Evolutionary conservation across 2,888 invertebrate genomes (phyloP).

Genomic region (Papilio demoleus): DNA sequence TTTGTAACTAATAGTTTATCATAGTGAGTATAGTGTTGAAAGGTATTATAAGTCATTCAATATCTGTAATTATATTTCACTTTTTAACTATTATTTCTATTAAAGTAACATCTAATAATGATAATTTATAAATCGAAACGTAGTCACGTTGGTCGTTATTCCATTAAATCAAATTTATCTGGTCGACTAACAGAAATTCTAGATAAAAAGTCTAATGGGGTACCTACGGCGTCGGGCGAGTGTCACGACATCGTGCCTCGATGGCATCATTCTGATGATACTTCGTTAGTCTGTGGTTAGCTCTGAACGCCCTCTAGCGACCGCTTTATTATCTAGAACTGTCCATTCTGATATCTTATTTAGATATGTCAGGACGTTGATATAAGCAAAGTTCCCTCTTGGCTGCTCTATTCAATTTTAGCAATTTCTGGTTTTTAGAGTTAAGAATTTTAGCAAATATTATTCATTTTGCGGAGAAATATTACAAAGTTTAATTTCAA

Average conservation of each 20-base stretch:
- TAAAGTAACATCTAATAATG: background rate
- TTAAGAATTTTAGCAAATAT: background rate
- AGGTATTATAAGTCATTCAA: background rate
- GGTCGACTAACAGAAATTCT: conserved; percentile 12
- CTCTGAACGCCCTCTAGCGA: conserved; percentile 27
- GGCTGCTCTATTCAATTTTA: conserved; percentile 9
- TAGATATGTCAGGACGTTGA: conserved; percentile 5
- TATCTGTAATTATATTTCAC: background rate
- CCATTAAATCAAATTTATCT: conserved; percentile 21
- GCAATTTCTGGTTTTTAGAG: background rate
- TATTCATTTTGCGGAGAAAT: no score
- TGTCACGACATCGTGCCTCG: conserved; percentile 37
- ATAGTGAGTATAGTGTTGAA: background rate
- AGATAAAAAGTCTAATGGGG: conserved; percentile 38
- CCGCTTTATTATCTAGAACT: conserved; percentile 6
- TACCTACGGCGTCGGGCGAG: conserved; percentile 18
- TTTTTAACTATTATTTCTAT: background rate
- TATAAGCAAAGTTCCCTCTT: no score
- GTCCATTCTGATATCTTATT: conserved; percentile 29
- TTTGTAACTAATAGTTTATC: no score
- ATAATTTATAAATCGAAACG: conserved; percentile 8
- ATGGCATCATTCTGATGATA: conserved; percentile 36
- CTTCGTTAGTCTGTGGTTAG: conserved; percentile 31
- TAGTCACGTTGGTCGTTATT: conserved; percentile 9
- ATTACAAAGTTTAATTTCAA: background rate